Base-by-base conservation (phyloP, 2,797 vertebrate genomes). In the Esox lucius region DNA sequence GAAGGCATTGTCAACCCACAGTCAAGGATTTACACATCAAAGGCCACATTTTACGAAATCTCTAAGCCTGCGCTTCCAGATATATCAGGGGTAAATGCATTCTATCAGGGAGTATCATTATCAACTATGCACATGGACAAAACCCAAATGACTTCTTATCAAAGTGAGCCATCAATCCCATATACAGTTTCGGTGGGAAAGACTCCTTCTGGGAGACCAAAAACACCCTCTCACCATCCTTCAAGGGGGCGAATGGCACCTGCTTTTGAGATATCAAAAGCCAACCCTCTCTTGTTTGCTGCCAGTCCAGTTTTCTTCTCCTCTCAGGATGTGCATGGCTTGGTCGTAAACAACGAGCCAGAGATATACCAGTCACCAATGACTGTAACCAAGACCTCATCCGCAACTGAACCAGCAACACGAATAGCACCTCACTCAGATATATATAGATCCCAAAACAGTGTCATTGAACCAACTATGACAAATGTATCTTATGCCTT, bases 21-120 rank as follows among this genome's bases (percentile, higher is more conserved):
- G 84, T 82, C 83, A 35, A 91, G 74, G 72, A 88, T 91, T 67
- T 93, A 92, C 75, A 93, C 88, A 53, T 92, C 93, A 62, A 93
- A 91, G 73, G 90, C 91, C 68, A 91, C 88, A 8, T 92, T 93
- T 83, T 92, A 92, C 74, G 91, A 94, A 76, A 84, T 92, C 75
- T 90, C 91, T 24, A 94, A 90, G 79, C 89, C 89, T 59, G 81
- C 73, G 8, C 75, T 90, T 4, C 90, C 90, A 68, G 91, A 94
- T 46, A 80, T 87, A 0, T 80, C 87, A 15, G 66, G 33, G 16
- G 64, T 80, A 68, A 88, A 80, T 66, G 71, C 79, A 76, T 12
- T 62, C 26, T 75, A 69, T 70, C 85, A 86, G 53, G 89, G 61
- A 68, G 74, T 77, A 68, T 66, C 73, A 17, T 22, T 73, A 53